Base-by-base conservation (phyloP, 2,113 vertebrate species). In the Aplodontia rufa region DNA sequence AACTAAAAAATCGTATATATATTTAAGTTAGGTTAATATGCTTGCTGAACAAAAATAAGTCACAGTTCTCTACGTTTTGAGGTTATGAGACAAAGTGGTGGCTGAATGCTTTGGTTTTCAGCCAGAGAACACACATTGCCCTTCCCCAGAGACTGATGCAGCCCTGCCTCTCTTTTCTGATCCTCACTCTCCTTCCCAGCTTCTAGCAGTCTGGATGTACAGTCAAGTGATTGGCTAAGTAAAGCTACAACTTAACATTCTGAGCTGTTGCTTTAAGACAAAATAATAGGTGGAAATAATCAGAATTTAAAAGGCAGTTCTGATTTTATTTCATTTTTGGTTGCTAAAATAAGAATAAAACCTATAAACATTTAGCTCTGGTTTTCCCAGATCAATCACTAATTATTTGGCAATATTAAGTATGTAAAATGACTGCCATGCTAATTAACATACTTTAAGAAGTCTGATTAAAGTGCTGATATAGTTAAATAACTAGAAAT, bases 401-500 rank as follows among this genome's bases (percentile, higher is more conserved):
- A 90, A 81, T 95, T 97, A 95, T 97, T 97, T 97, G 97, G 97
- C 96, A 95, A 96, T 79, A 64, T 93, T 88, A 87, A 37, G 13
- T 58, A 37, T 90, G 51, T 90, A 81, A 95, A 26, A 47, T 32
- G 86, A 92, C 58, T 89, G 90, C 35, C 35, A 47, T 69, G 62
- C 62, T 96, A 96, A 89, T 60, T 60, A 91, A 76, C 47, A 89
- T 66, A n/a, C n/a, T 78, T 53, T 58, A 68, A 94, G 42, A 76
- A 76, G 19, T 35, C 81, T 87, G 93, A 92, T 90, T 74, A 71
- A 87, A 89, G 60, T 75, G 80, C n/a, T 84, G 92, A 87, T 79
- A 93, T 58, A 85, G 66, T 79, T 95, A 94, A 93, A 86, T 53
- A 86, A 92, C 58, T 89, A 95, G 53, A 76, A 95, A 92, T 26